Percentiles rank a stretch among this genome's conserved stretches.
phyloP scores from a whole-genome alignment of 2,888 invertebrate species.

The Harpagoxenus sublaevis region DNA sequence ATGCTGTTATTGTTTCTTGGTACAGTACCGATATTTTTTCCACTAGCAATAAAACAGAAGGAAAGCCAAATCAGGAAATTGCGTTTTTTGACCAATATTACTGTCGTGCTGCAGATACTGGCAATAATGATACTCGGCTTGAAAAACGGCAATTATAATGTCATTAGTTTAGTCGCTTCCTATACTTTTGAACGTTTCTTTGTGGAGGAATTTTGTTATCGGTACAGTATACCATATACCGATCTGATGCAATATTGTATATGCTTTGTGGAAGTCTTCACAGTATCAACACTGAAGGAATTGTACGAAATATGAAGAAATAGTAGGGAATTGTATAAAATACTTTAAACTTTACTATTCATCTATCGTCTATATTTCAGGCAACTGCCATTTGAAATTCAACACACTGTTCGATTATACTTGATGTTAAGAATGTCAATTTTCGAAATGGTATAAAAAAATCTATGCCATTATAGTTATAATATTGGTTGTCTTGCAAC shows the following conservation, averaged over 20 bases:
- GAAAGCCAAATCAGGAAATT: conserved; percentile 74
- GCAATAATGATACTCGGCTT: conserved; percentile 77
- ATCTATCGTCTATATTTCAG: conserved; percentile 5
- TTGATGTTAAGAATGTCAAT: conserved; percentile 23
- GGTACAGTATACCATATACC: conserved; percentile 82
- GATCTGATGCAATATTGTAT: conserved; percentile 83
- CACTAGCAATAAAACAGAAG: conserved; percentile 77
- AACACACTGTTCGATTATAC: conserved; percentile 4
- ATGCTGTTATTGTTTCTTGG: conserved; percentile 78
- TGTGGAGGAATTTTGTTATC: conserved; percentile 83
- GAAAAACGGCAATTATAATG: conserved; percentile 77
- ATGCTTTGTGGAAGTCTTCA: conserved; percentile 83
- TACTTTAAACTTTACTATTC: not conserved
- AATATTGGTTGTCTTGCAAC: conserved; percentile 21
- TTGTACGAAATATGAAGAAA: conserved; percentile 62
- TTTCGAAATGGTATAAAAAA: not conserved
- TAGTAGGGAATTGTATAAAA: too few relatives aligned
- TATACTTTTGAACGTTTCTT: conserved; percentile 81
- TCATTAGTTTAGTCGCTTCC: conserved; percentile 81
- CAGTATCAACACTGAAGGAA: conserved; percentile 80
- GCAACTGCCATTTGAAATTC: not conserved
- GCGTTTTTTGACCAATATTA: conserved; percentile 75
- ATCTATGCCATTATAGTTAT: not conserved
- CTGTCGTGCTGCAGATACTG: conserved; percentile 75
- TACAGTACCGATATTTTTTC: conserved; percentile 79